Evolutionary conservation across 2,888 invertebrate species (phyloP).

Genomic region (Asteroscopus sphinx): DNA sequence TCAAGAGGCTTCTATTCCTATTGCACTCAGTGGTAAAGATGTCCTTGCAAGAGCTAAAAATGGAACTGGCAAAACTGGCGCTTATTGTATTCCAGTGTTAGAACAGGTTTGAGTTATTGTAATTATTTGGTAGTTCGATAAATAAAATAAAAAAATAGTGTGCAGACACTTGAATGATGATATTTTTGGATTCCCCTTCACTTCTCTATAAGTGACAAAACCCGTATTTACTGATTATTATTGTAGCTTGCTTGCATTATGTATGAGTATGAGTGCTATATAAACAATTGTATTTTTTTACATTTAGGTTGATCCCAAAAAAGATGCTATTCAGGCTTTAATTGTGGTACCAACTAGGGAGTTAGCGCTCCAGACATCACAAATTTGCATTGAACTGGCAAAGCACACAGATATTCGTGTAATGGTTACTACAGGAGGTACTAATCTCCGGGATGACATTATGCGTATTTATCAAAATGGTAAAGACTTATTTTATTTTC

Average conservation of each 20-base stretch:
- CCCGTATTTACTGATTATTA: slow-evolving; percentile 57
- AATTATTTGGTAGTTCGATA: slow-evolving; percentile 14
- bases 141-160: neutral
- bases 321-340: slow-evolving; percentile 98
- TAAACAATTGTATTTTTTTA: slow-evolving; percentile 27
- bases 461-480: slow-evolving; percentile 99
- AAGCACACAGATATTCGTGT: slow-evolving; percentile 99
- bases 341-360: slow-evolving; percentile 99
- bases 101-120: slow-evolving; percentile 91
- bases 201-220: slow-evolving; percentile 85
- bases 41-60: slow-evolving; percentile 99
- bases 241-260: neutral
- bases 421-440: slow-evolving; percentile 99
- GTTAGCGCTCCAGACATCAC: slow-evolving; percentile 99
- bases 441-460: slow-evolving; percentile 99
- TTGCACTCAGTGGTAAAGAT: slow-evolving; percentile 99
- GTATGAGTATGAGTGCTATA: slow-evolving; percentile 7
- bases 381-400: slow-evolving; percentile 99
- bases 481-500: slow-evolving; percentile 72
- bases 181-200: slow-evolving; percentile 88
- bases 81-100: slow-evolving; percentile 99
- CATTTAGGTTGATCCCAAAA: slow-evolving; percentile 93
- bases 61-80: slow-evolving; percentile 99
- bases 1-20: slow-evolving; percentile 99
- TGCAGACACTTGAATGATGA: slow-evolving; percentile 76